Evolutionary conservation across 2,113 vertebrate species (phyloP).

Genomic region (Phrynocephalus versicolor): DNA sequence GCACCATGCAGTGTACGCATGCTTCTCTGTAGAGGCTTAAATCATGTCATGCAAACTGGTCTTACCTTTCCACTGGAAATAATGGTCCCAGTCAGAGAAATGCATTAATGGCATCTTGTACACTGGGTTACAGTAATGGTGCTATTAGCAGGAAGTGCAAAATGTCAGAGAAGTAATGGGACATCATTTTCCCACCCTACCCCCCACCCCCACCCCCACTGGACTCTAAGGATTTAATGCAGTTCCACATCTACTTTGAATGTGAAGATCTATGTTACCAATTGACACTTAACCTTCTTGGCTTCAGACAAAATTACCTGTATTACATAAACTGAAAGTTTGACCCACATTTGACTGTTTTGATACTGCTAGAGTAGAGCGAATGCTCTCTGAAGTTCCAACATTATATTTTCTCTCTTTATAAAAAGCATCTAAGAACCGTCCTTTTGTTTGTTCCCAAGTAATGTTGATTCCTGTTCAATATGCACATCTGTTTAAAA

Average conservation of each 20-base stretch:
- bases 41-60: constrained; percentile 63
- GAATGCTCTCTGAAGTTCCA: neutral
- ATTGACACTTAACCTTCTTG: neutral
- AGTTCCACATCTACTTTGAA: neutral
- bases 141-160: constrained; percentile 61
- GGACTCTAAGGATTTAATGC: constrained; percentile 42
- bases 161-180: constrained; percentile 49
- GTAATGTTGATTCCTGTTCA: neutral
- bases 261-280: neutral
- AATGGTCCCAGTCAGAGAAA: constrained; percentile 61
- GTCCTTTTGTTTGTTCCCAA: neutral
- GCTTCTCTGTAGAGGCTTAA: constrained; percentile 65
- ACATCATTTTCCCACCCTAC: constrained; percentile 47
- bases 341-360: neutral
- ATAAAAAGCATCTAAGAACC: neutral
- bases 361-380: neutral
- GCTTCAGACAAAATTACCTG: neutral
- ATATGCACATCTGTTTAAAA: neutral
- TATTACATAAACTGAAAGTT: neutral
- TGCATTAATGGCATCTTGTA: constrained; percentile 60
- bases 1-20: constrained; percentile 43
- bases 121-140: constrained; percentile 61
- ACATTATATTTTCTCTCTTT: neutral
- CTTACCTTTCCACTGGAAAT: constrained; percentile 71
- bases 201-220: neutral